Evolutionary conservation across 2,113 vertebrate species (phyloP), one percentile per base, ranked within the genome.

Genomic region (Octodon degus): DNA sequence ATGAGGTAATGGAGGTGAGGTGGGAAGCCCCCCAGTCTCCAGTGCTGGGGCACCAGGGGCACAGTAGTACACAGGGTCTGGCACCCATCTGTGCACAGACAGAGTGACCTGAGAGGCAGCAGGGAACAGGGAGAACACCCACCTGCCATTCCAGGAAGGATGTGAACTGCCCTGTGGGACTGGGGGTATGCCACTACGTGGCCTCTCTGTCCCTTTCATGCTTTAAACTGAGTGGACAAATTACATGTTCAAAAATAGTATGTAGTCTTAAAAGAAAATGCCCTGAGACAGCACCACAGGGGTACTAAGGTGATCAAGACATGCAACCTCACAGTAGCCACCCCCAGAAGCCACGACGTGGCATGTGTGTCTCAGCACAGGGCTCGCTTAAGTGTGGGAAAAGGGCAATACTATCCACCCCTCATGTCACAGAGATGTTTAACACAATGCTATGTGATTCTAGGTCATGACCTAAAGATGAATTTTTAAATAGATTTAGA

Each of bases 381-480:
- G 67, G 7, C 32, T 53, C 40, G 37, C 20, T 4, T 5, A 58
- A 9, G 43, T 11, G 7, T 7, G 6, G n/a, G 1, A 32, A 6
- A 7, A 0, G 3, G 9, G 9, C 25, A n/a, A 14, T 27, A 25
- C 62, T 3, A 0, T n/a, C 43, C 2, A 4, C 74, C 25, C 74
- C 72, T 19, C 37, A 32, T 1, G 25, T 47, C 40, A 63, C 3
- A 7, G 14, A n/a, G 13, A 37, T 0, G 16, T 5, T 55, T 22
- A 37, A 53, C 19, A 14, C 40, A 11, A 30, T 0, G 25, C 20
- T 3, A 30, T 60, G 14, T 27, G 27, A 40, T 6, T 4, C 50
- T 24, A 12, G 17, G 16, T 11, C 3, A 22, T 0, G 1, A 55
- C 0, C 50, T 25, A 4, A 53, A 27, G 2, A 30, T 0, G 0